Evolutionary conservation across 1,140 invertebrate genomes (phyloP), one percentile per base, ranked within the genome.

Genomic region (Orchesella cincta): DNA sequence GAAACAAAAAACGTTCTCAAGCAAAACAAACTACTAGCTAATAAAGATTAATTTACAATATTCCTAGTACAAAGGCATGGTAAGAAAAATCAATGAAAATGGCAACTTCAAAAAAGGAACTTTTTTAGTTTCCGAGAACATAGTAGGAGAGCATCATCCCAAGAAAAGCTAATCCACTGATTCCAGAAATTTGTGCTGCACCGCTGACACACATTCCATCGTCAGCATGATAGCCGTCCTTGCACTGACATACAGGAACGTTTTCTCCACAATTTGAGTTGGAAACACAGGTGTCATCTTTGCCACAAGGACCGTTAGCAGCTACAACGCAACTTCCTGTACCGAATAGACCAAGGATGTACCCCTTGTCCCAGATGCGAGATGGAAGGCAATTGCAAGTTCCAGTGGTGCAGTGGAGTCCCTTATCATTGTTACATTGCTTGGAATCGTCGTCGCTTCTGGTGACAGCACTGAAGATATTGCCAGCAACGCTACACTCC

Each of bases 251-350:
- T 2, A 67, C 31, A 31, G 62, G 62, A n/a, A 67, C 23, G n/a
- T 67, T 67, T 31, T 67, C 62, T 67, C 62, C 62, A n/a, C 62
- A 67, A 31, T 67, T 67, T 29, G 62, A 29, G n/a, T 67, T 67
- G 31, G 62, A 67, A 26, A 33, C 31, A n/a, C 62, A 67, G 12
- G 26, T 67, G 62, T 67, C 62, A 3, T 67, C 62, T n/a, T 67
- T 67, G 26, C 28, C 26, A n/a, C 62, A 67, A 31, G 62, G 62
- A 14, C 62, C 62, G 31, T 67, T 67, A n/a, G 62, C 62, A 14
- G 3, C 62, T 5, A 67, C 62, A 5, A 67, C 62, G n/a, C 62
- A 67, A 33, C 31, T 29, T 33, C 62, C 62, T 8, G 62, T 67
- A 14, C 62, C 62, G 23, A 67, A 67, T 23, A 67, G 33, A 3